Conservation (phyloP, 1,140 invertebrate genomes). For the Belonocnema kinseyi region DNA sequence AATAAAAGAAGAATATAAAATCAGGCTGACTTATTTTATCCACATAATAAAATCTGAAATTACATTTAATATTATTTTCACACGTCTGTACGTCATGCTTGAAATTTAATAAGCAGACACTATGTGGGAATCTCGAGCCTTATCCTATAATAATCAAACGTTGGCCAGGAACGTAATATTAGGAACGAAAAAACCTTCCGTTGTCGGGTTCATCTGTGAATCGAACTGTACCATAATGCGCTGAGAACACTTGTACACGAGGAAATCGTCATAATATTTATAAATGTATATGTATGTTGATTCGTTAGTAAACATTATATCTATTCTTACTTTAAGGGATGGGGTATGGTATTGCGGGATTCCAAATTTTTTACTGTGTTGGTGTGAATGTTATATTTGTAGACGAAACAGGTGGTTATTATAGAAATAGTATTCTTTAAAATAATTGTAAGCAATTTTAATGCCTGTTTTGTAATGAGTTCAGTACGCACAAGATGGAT, state of each 20-base stretch:
- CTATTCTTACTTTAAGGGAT: constrained; percentile 27
- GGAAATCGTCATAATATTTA: constrained; percentile 39
- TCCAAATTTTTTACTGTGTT: constrained; percentile 19
- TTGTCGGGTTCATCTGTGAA: not conserved
- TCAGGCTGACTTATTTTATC: no score
- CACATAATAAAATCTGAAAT: not conserved
- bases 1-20: no score
- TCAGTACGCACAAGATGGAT: not conserved
- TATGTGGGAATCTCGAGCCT: constrained; percentile 12
- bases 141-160: constrained; percentile 20
- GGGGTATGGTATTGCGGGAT: constrained; percentile 19
- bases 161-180: constrained; percentile 16
- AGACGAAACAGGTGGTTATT: constrained; percentile 11
- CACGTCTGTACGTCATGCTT: constrained; percentile 2
- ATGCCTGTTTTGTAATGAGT: constrained; percentile 8
- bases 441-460: constrained; percentile 9
- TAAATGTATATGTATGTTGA: constrained; percentile 39
- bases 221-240: constrained; percentile 28
- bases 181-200: constrained; percentile 3
- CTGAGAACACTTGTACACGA: constrained; percentile 19
- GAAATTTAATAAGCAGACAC: not conserved
- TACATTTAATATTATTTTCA: constrained; percentile 11
- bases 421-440: constrained; percentile 25
- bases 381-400: constrained; percentile 2
- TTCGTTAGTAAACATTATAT: constrained; percentile 33